Evolutionary conservation across 2,797 vertebrate species (phyloP), one percentile per base, ranked within the genome.

Genomic region (Morelia viridis): DNA sequence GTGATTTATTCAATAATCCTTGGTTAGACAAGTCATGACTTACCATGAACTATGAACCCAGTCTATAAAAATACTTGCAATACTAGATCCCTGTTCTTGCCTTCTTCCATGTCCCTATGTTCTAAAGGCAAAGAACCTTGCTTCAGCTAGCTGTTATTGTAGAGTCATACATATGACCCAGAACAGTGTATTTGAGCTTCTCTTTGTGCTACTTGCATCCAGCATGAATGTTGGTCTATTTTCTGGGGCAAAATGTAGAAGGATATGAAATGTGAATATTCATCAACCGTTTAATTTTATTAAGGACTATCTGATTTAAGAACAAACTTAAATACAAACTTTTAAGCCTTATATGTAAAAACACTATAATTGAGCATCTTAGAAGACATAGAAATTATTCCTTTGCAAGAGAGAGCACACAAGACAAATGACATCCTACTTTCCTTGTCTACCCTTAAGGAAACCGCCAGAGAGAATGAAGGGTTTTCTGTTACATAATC

Each of bases 321-420:
- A 46, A 64, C 0, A 24, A 53, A 19, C 28, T 24, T n/a, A 26
- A 41, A 41, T 41, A 41, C 41, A 41, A 41, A 41, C 41, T 41
- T 58, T 46, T 35, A 71, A 89, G 28, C n/a, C 1, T 26, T n/a
- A 58, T 58, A 15, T 28, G 4, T 35, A 13, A 86, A 65, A 71
- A 28, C 1, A 4, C 24, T 31, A 80, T 87, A 83, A 46, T 89
- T 89, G 64, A 94, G 86, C 93, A 90, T 12, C 84, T 26, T 35
- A 53, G 90, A 68, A 95, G 88, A 96, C 61, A 85, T 0, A 0
- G 88, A 94, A 94, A 90, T 88, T 90, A 93, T 92, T 93, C 90
- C 90, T 91, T 90, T 92, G 24, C 17, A 41, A 87, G 91, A 89
- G 19, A 46, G 57, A 60, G 87, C 91, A 91, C 91, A 86, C 0